Evolutionary conservation across 2,797 vertebrate species (phyloP).

Genomic region (Oreochromis mossambicus): DNA sequence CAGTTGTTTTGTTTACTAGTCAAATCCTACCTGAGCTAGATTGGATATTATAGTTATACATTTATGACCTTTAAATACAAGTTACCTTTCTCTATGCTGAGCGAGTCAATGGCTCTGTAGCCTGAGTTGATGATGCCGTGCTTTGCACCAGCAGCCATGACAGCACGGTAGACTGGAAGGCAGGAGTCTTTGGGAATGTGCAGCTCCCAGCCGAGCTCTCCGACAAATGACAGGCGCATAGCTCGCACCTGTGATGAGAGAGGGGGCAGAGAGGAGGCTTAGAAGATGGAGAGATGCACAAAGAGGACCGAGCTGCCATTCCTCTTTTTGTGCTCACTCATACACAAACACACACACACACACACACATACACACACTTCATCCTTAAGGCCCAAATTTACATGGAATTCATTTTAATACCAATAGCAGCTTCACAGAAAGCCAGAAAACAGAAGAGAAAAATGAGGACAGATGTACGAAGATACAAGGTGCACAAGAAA

Average conservation of each 20-base stretch:
- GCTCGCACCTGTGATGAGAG: slow-evolving; percentile 84
- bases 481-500: slow-evolving; percentile 12
- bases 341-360: background rate
- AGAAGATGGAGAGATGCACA: background rate
- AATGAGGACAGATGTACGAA: background rate
- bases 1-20: background rate
- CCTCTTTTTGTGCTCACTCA: background rate
- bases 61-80: background rate
- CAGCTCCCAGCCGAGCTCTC: slow-evolving; percentile 96
- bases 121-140: slow-evolving; percentile 85
- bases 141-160: slow-evolving; percentile 86
- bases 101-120: slow-evolving; percentile 95
- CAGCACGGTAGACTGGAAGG: slow-evolving; percentile 83
- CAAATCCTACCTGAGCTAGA: background rate
- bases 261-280: background rate
- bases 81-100: slow-evolving; percentile 96
- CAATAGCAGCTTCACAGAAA: background rate
- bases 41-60: background rate
- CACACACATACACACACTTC: background rate
- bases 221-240: slow-evolving; percentile 91
- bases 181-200: slow-evolving; percentile 85
- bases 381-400: slow-evolving; percentile 1
- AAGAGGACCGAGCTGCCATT: background rate
- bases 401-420: slow-evolving; percentile 15
- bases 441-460: background rate